Percentiles rank a stretch among this genome's conserved stretches.
Evolutionary conservation across 2,888 invertebrate species (phyloP).

Genomic region (Alloscopus bannaensis): DNA sequence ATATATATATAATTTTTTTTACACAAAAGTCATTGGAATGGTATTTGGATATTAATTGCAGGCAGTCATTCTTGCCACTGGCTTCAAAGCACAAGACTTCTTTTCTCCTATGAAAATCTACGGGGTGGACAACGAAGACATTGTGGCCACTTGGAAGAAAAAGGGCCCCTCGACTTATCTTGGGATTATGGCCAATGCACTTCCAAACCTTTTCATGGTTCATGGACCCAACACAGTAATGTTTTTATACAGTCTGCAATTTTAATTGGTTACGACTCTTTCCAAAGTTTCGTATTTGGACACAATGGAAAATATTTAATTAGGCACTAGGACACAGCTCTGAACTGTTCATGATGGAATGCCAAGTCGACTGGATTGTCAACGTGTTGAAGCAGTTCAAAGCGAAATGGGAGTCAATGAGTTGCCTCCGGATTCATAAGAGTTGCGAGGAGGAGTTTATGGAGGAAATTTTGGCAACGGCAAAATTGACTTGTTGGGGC

Average conservation of each 20-base stretch:
- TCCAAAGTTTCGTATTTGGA: too few relatives aligned
- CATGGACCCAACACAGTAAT: conserved; percentile 63
- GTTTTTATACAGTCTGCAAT: neutral
- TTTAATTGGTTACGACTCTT: neutral
- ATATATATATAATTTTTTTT: too few relatives aligned
- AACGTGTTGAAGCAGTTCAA: too few relatives aligned
- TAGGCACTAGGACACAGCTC: conserved; percentile 58
- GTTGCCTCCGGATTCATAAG: too few relatives aligned
- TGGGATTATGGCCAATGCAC: conserved; percentile 49
- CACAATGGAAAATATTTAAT: neutral
- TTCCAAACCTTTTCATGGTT: conserved; percentile 66
- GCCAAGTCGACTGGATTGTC: conserved; percentile 62
- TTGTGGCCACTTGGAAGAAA: conserved; percentile 54
- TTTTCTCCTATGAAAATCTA: conserved; percentile 65
- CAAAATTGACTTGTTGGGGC: too few relatives aligned
- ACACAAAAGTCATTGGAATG: too few relatives aligned
- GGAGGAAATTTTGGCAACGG: too few relatives aligned
- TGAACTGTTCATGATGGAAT: conserved; percentile 60
- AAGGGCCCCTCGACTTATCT: conserved; percentile 57
- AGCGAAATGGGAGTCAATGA: too few relatives aligned
- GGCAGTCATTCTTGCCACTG: conserved; percentile 69
- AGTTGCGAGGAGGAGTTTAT: too few relatives aligned
- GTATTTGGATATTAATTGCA: too few relatives aligned
- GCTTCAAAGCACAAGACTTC: conserved; percentile 68
- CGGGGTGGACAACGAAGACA: conserved; percentile 50